Evolutionary conservation across 2,113 vertebrate genomes (phyloP).

Genomic region (Rhinopomastus cyanomelas): DNA sequence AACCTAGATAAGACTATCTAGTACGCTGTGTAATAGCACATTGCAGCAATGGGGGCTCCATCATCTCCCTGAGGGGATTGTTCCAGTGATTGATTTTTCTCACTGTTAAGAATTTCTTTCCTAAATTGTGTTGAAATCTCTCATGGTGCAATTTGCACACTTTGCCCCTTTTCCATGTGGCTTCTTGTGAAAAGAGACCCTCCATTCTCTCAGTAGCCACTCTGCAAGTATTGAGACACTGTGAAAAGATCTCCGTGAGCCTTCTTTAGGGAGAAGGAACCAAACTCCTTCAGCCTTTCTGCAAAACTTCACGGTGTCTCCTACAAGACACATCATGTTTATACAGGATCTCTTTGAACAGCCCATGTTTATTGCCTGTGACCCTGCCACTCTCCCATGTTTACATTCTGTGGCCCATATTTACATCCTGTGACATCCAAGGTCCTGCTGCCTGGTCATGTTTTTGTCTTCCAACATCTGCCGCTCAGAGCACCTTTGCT

Average conservation of each 20-base stretch:
- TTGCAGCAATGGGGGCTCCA: background rate
- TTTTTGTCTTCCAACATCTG: constrained; percentile 19
- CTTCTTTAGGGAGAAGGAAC: background rate
- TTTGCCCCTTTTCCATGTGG: background rate
- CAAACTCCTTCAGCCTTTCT: background rate
- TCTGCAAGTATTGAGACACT: background rate
- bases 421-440: background rate
- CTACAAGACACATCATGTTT: background rate
- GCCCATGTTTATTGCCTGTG: background rate
- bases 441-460: background rate
- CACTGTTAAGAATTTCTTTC: background rate
- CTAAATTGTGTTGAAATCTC: background rate
- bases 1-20: background rate
- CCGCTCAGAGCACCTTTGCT: background rate
- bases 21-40: background rate
- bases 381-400: background rate
- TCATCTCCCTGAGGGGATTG: background rate
- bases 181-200: background rate
- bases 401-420: background rate
- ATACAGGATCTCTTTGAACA: background rate
- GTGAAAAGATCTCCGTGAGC: background rate
- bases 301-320: background rate
- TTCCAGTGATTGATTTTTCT: background rate
- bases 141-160: background rate
- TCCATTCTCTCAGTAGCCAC: background rate